Percentiles rank a stretch among this genome's conserved stretches.
These are phyloP conservation scores for Mactromeris polynyma DNA, from an alignment of 2,888 invertebrate species.

Conservation along the genomic window DNA sequence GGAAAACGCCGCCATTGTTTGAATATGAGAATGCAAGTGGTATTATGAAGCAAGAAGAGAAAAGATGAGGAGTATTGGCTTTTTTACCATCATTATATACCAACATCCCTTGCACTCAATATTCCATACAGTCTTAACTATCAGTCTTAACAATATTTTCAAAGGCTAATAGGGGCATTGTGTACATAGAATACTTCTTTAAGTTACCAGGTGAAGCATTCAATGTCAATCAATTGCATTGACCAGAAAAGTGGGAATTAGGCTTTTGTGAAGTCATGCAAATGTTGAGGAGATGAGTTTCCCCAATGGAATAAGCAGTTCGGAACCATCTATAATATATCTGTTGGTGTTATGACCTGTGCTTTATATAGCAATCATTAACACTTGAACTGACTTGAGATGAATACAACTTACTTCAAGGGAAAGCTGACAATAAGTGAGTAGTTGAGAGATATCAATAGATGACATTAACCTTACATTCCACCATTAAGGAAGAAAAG, in stretches of 20 bases:
- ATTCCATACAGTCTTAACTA: no score
- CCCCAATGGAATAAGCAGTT: background rate
- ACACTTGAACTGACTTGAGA: background rate
- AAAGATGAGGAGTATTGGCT: no score
- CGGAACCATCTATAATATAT: background rate
- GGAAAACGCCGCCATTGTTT: background rate
- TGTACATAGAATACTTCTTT: background rate
- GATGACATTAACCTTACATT: background rate
- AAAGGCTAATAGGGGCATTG: background rate
- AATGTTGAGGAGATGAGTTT: background rate
- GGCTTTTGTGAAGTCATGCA: background rate
- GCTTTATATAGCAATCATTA: conserved; percentile 1
- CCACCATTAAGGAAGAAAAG: background rate
- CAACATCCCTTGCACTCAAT: no score
- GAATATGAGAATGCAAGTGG: no score
- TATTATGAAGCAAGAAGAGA: no score
- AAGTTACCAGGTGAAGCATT: background rate
- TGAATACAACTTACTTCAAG: background rate
- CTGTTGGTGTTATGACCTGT: background rate
- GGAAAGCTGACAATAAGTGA: background rate
- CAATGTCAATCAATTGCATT: background rate
- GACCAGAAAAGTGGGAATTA: background rate
- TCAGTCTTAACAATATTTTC: no score
- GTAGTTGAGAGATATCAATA: background rate
- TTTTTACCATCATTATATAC: no score